phyloP scores from a whole-genome alignment of 2,888 invertebrate species.

The Drosophila neutralis region DNA sequence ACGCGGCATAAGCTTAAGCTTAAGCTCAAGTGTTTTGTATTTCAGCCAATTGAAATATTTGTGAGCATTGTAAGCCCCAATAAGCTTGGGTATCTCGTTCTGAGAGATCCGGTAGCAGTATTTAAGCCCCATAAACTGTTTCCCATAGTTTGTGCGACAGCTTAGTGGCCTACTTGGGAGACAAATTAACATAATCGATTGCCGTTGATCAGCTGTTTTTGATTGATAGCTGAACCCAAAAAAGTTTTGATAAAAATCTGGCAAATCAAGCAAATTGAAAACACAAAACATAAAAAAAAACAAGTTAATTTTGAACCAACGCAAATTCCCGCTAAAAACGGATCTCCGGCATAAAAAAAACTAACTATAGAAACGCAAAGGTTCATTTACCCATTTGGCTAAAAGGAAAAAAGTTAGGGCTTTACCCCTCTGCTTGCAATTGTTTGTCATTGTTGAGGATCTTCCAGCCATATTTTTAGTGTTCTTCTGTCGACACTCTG shows the following conservation, averaged over 20 bases:
- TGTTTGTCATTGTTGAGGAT: slow-evolving; percentile 28
- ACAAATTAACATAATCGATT: slow-evolving; percentile 57
- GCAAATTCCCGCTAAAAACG: slow-evolving; percentile 20
- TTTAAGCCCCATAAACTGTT: slow-evolving; percentile 46
- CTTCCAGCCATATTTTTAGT: slow-evolving; percentile 11
- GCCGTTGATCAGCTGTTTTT: slow-evolving; percentile 34
- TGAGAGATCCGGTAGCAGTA: slow-evolving; percentile 54
- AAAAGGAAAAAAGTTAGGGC: neutral
- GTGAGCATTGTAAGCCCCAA: slow-evolving; percentile 32
- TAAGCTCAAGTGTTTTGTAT: slow-evolving; percentile 51
- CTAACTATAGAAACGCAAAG: slow-evolving; percentile 14
- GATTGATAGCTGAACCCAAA: slow-evolving; percentile 32
- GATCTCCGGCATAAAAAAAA: slow-evolving; percentile 25
- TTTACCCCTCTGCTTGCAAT: slow-evolving; percentile 7
- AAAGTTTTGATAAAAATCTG: slow-evolving; percentile 21
- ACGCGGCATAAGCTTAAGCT: slow-evolving; percentile 26
- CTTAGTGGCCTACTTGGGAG: slow-evolving; percentile 56
- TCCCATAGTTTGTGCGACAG: slow-evolving; percentile 35
- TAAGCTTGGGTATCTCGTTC: slow-evolving; percentile 19
- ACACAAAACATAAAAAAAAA: neutral
- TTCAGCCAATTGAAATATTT: slow-evolving; percentile 46
- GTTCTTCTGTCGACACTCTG: slow-evolving; percentile 36
- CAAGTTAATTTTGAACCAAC: neutral
- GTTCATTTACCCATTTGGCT: slow-evolving; percentile 39
- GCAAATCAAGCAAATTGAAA: slow-evolving; percentile 21